Percentiles rank a stretch among this genome's conserved stretches.
Conservation (phyloP, 2,113 vertebrate species). For the Chrysemys picta region DNA sequence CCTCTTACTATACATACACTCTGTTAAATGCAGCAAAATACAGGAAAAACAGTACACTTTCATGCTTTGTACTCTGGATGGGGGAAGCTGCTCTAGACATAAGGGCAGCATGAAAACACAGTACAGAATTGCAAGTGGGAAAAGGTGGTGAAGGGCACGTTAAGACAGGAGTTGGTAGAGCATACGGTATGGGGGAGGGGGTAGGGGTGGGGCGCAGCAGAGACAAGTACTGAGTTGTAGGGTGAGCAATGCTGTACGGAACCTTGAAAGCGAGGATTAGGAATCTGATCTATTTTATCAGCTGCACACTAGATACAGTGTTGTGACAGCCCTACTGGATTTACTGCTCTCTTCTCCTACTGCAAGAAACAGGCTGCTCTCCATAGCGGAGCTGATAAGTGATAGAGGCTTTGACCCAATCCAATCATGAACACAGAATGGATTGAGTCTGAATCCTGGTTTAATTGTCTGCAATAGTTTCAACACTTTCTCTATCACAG, state of each 20-base stretch:
- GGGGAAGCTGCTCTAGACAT: background rate
- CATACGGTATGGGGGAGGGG: accelerated
- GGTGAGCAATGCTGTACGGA: background rate
- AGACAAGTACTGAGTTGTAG: background rate
- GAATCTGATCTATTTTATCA: accelerated
- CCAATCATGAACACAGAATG: accelerated
- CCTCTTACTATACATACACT: accelerated
- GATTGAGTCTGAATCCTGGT: accelerated
- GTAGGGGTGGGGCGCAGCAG: accelerated
- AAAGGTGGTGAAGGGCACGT: background rate
- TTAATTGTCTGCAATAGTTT: background rate
- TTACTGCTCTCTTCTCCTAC: accelerated
- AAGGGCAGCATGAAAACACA: background rate
- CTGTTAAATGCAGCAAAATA: accelerated
- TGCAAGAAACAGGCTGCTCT: accelerated
- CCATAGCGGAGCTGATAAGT: accelerated
- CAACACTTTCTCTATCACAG: background rate
- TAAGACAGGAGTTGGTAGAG: background rate
- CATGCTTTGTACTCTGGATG: background rate
- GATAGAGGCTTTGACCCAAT: accelerated
- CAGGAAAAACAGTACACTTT: accelerated
- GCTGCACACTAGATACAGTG: accelerated
- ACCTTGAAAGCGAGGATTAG: accelerated
- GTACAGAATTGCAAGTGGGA: no score
- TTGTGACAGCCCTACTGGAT: background rate